Evolutionary conservation across 2,113 vertebrate species (phyloP).

Genomic region (Tenrec ecaudatus): DNA sequence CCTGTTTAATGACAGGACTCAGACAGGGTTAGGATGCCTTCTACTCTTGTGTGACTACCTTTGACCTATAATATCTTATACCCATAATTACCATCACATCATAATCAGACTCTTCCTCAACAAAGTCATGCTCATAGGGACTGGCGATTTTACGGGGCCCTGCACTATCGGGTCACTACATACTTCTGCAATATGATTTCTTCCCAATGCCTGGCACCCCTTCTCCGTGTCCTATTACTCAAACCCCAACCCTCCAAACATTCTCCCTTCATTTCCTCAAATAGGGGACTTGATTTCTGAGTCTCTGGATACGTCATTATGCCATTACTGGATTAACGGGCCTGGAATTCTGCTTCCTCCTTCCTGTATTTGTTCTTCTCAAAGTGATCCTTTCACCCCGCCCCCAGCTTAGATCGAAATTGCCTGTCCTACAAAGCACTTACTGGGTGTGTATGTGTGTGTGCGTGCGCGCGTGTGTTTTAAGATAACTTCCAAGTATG

Average conservation of each 20-base stretch:
- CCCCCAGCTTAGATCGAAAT: background rate
- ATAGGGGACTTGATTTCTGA: background rate
- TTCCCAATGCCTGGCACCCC: rapidly evolving
- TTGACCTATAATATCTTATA: background rate
- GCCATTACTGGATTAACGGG: background rate
- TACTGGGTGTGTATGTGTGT: too few species aligned
- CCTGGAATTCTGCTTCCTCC: background rate
- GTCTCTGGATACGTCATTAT: background rate
- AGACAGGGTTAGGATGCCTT: background rate
- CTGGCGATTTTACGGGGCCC: background rate
- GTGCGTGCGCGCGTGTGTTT: too few species aligned
- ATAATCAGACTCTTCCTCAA: too few species aligned
- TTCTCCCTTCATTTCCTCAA: background rate
- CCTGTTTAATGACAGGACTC: background rate
- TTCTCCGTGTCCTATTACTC: background rate
- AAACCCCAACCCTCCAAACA: background rate
- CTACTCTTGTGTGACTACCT: background rate
- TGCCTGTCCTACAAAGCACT: background rate
- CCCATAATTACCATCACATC: too few species aligned
- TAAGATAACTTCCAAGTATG: too few species aligned
- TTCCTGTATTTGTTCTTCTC: background rate
- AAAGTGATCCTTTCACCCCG: background rate
- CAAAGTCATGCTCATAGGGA: too few species aligned
- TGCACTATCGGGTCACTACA: background rate
- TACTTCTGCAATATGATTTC: background rate